A percentile compares a stretch with the other conserved stretches of the same genome.
phyloP scores from a whole-genome alignment of 2,888 invertebrate genomes.

The Agrotis segetum region DNA sequence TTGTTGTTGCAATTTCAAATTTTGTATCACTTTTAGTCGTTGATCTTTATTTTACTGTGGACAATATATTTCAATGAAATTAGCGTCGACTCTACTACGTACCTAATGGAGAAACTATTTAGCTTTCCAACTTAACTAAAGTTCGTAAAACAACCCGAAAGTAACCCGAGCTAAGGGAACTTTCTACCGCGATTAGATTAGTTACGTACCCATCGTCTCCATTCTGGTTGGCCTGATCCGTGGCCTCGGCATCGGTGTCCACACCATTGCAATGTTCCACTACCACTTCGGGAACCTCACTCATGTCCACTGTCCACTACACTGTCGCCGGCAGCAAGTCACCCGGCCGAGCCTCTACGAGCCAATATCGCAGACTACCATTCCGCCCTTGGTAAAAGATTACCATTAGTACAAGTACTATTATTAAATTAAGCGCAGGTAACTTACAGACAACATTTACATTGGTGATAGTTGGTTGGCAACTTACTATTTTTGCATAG shows the following conservation, averaged over 20 bases:
- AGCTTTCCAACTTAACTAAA: constrained; percentile 31
- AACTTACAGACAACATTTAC: constrained; percentile 81
- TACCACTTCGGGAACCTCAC: constrained; percentile 83
- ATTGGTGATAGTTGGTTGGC: constrained; percentile 30
- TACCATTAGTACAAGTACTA: constrained; percentile 86
- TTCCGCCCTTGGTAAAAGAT: constrained; percentile 89
- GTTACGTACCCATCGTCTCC: constrained; percentile 82
- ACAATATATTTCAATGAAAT: constrained; percentile 36
- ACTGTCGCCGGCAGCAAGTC: constrained; percentile 68
- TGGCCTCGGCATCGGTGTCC: constrained; percentile 72
- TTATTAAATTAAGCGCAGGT: constrained; percentile 90
- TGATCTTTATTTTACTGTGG: background rate
- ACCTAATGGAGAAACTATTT: constrained; percentile 32
- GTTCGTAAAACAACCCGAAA: constrained; percentile 22
- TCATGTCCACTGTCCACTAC: constrained; percentile 76
- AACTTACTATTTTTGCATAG: constrained; percentile 26
- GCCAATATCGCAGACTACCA: constrained; percentile 83
- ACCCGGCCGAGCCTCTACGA: constrained; percentile 78
- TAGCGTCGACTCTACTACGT: constrained; percentile 25
- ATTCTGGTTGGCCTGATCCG: constrained; percentile 74
- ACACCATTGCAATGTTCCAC: constrained; percentile 87
- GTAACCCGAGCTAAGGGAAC: constrained; percentile 43
- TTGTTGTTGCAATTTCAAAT: constrained; percentile 10
- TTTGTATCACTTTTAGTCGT: background rate
- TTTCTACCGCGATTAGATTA: constrained; percentile 30